These are phyloP conservation scores for Limnephilus lunatus DNA, from an alignment of 2,888 invertebrate species.

Conservation along the genomic window DNA sequence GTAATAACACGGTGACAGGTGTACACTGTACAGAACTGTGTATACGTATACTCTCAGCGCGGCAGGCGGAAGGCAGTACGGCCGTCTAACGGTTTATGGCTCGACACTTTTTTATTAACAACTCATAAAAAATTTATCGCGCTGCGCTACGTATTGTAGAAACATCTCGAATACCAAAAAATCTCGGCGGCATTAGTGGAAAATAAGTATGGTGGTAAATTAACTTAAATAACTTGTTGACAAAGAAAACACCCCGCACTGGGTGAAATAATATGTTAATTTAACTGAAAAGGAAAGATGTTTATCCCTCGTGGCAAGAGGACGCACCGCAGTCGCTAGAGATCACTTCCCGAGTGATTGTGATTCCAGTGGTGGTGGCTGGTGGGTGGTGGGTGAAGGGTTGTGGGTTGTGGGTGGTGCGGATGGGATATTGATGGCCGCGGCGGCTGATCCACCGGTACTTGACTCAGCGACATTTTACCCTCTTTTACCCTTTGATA, in stretches of 20 bases:
- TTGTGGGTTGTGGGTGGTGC: neutral
- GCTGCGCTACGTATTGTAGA: neutral
- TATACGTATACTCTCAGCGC: neutral
- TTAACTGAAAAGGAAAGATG: neutral
- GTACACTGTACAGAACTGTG: conserved; percentile 9
- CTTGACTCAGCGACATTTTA: conserved; percentile 41
- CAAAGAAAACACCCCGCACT: neutral
- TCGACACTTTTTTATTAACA: conserved; percentile 49
- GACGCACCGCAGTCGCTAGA: neutral
- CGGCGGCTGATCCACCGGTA: conserved; percentile 33
- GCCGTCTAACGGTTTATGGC: conserved; percentile 46
- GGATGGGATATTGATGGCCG: conserved; percentile 39
- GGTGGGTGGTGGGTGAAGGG: neutral
- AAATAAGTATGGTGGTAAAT: neutral
- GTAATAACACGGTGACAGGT: conserved; percentile 53
- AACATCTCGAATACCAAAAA: neutral
- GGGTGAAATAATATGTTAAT: neutral
- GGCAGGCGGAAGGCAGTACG: neutral
- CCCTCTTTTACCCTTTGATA: conserved; percentile 42
- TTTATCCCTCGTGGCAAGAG: neutral
- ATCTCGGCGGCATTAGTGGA: neutral
- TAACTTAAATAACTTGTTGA: neutral
- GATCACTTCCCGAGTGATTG: neutral
- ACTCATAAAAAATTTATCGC: neutral
- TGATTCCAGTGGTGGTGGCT: neutral